Percentiles rank a stretch among this genome's conserved stretches.
These are phyloP conservation scores for Gortyna flavago DNA, from an alignment of 2,888 invertebrate genomes.

Conservation along the genomic window DNA sequence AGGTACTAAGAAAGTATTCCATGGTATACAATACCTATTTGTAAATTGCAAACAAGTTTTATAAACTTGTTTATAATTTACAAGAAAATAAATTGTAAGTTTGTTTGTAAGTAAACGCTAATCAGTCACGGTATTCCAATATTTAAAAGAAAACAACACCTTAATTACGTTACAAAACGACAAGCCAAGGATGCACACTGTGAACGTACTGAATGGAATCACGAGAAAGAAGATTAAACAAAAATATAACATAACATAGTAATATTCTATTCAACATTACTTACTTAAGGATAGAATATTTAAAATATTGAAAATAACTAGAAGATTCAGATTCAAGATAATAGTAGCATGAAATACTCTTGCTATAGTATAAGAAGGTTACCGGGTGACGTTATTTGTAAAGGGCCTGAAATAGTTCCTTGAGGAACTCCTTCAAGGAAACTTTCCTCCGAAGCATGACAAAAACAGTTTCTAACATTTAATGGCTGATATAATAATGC, in stretches of 20 bases:
- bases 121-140: conserved; percentile 54
- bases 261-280: neutral
- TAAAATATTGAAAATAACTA: neutral
- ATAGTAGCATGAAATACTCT: neutral
- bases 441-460: neutral
- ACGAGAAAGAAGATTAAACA: neutral
- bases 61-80: conserved; percentile 44
- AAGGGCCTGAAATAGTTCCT: conserved; percentile 20
- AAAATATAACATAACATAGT: neutral
- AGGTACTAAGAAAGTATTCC: conserved; percentile 18
- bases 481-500: conserved; percentile 6
- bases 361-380: neutral
- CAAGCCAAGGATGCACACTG: conserved; percentile 26
- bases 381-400: neutral
- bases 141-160: conserved; percentile 48
- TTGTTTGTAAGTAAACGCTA: conserved; percentile 52
- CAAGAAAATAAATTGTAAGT: conserved; percentile 43
- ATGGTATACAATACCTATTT: conserved; percentile 4
- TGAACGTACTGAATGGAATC: neutral
- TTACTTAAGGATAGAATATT: neutral
- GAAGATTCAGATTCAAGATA: neutral
- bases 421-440: conserved; percentile 21
- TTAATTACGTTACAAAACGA: conserved; percentile 28
- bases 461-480: conserved; percentile 9
- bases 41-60: conserved; percentile 43